A percentile compares a stretch with the other conserved stretches of the same genome.
Evolutionary conservation across 2,113 vertebrate genomes (phyloP).

Genomic region (Cottus gobio): DNA sequence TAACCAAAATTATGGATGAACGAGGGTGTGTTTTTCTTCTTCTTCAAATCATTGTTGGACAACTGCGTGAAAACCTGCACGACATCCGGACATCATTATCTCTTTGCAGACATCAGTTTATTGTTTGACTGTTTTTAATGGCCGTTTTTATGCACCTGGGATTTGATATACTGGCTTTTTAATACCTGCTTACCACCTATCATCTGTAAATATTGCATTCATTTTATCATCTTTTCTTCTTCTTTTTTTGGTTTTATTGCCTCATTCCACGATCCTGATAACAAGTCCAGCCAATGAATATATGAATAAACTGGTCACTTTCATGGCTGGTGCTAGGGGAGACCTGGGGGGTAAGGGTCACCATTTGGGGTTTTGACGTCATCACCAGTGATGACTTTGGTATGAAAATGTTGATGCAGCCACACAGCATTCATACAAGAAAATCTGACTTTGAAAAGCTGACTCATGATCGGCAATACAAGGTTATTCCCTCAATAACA

Average conservation of each 20-base stretch:
- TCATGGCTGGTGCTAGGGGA: background rate
- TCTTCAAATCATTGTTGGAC: background rate
- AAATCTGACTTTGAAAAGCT: background rate
- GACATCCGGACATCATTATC: background rate
- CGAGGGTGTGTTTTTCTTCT: background rate
- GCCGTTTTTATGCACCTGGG: background rate
- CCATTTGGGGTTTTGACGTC: background rate
- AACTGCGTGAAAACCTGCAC: background rate
- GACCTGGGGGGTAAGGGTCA: background rate
- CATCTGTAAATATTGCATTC: background rate
- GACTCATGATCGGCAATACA: too few species aligned
- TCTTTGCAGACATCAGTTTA: background rate
- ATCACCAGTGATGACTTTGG: background rate
- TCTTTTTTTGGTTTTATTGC: background rate
- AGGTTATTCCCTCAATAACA: too few species aligned
- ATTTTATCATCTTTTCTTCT: background rate
- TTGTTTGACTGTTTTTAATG: background rate
- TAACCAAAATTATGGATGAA: background rate
- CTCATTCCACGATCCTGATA: background rate
- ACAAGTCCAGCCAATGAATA: conserved; percentile 20
- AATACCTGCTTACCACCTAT: background rate
- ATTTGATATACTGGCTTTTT: background rate
- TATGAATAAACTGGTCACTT: conserved; percentile 14
- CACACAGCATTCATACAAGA: background rate
- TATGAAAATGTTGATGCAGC: too few species aligned